Percentiles rank a stretch among this genome's conserved stretches.
Evolutionary conservation across 2,797 vertebrate species (phyloP).

Genomic region (Nannoperca australis): DNA sequence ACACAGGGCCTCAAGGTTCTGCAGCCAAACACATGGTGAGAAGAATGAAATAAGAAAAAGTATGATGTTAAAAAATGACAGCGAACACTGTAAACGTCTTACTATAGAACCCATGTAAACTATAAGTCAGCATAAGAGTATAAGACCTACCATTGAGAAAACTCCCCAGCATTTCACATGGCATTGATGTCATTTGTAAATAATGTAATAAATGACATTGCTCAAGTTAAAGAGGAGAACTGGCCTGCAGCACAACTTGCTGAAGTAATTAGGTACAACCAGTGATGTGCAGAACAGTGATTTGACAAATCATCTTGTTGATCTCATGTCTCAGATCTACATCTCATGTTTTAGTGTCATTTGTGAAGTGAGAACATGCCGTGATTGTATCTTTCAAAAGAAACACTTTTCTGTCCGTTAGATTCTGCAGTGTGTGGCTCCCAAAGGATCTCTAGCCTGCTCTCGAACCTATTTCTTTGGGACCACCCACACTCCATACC

Average conservation of each 20-base stretch:
- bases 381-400: not conserved
- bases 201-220: not conserved
- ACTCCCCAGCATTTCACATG: not conserved
- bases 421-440: constrained; percentile 95
- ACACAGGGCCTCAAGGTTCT: constrained; percentile 89
- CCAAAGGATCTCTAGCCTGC: constrained; percentile 95
- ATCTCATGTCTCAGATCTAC: not conserved
- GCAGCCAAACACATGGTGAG: constrained; percentile 94
- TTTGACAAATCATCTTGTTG: not conserved
- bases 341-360: not conserved
- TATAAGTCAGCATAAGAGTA: not conserved
- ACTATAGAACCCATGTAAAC: not conserved
- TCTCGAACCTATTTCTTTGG: constrained; percentile 97
- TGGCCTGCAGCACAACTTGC: constrained; percentile 44
- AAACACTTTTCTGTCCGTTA: constrained; percentile 60
- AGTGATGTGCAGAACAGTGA: not conserved
- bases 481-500: constrained; percentile 91
- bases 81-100: not conserved
- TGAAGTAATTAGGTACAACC: constrained; percentile 19
- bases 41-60: not conserved
- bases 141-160: not conserved
- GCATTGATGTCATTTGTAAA: not conserved
- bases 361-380: not conserved
- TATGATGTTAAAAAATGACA: not conserved
- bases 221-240: not conserved